Evolutionary conservation across 2,113 vertebrate species (phyloP).

Genomic region (Tenebrosternarchus preto): DNA sequence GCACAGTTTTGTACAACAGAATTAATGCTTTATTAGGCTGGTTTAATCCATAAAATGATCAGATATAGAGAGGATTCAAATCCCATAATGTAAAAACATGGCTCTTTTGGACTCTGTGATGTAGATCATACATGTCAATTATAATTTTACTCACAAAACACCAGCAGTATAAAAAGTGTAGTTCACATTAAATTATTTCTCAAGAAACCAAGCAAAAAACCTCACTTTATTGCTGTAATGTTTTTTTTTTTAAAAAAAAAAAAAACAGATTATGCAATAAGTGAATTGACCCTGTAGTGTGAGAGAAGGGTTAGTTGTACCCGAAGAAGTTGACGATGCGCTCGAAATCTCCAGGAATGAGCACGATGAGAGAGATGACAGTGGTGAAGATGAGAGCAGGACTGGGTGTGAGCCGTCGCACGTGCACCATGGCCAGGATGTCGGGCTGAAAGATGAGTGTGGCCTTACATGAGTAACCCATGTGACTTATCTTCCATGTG

Average conservation of each 20-base stretch:
- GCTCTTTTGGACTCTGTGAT: background rate
- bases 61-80: background rate
- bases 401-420: conserved; percentile 78
- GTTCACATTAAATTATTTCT: no score
- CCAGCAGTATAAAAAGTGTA: no score
- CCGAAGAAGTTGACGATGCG: conserved; percentile 84
- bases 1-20: background rate
- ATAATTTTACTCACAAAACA: no score
- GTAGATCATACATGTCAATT: no score
- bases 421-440: conserved; percentile 84
- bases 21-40: background rate
- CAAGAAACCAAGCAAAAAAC: no score
- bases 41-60: background rate
- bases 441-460: conserved; percentile 72
- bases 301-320: conserved; percentile 57
- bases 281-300: background rate
- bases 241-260: no score
- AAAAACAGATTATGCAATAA: background rate
- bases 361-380: conserved; percentile 76
- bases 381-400: conserved; percentile 86
- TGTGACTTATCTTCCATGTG: background rate
- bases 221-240: no score
- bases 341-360: conserved; percentile 81
- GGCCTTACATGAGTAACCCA: background rate
- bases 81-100: background rate